A percentile compares a stretch with the other conserved stretches of the same genome.
phyloP scores from a whole-genome alignment of 2,113 vertebrate genomes.

The Paramormyrops kingsleyae region DNA sequence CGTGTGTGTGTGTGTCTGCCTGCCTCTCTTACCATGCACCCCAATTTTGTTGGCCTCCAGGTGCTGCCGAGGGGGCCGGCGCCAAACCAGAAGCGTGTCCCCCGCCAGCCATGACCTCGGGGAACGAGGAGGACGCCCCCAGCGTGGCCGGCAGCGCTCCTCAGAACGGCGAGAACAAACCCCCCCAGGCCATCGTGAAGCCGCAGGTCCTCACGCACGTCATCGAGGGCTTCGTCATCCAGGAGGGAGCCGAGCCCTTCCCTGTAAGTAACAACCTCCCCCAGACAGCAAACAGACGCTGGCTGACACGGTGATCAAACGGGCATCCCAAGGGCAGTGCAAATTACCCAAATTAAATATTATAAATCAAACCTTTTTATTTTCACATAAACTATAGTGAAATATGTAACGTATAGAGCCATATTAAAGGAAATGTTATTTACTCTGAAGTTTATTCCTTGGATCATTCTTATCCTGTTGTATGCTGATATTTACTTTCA shows the following conservation, averaged over 20 bases:
- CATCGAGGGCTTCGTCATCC: conserved; percentile 98
- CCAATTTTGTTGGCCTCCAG: conserved; percentile 38
- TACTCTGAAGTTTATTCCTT: neutral
- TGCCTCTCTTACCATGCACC: neutral
- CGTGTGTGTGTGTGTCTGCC: neutral
- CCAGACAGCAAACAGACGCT: neutral
- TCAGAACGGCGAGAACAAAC: conserved; percentile 90
- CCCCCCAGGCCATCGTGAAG: conserved; percentile 93
- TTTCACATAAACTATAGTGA: neutral
- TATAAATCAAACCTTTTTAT: neutral
- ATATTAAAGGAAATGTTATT: neutral
- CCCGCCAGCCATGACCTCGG: conserved; percentile 81
- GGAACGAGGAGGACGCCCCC: conserved; percentile 76
- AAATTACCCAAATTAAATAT: neutral
- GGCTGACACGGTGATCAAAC: neutral
- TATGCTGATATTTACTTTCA: neutral
- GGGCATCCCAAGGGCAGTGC: neutral
- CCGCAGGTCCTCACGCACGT: conserved; percentile 95
- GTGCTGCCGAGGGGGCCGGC: conserved; percentile 63
- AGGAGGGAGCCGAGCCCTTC: conserved; percentile 93
- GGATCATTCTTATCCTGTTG: neutral
- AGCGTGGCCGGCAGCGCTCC: conserved; percentile 71
- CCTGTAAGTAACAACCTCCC: conserved; percentile 63
- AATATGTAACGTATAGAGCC: neutral
- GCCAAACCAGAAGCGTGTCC: conserved; percentile 57